Evolutionary conservation across 2,888 invertebrate species (phyloP).

Genomic region (Spicauda simplicius): DNA sequence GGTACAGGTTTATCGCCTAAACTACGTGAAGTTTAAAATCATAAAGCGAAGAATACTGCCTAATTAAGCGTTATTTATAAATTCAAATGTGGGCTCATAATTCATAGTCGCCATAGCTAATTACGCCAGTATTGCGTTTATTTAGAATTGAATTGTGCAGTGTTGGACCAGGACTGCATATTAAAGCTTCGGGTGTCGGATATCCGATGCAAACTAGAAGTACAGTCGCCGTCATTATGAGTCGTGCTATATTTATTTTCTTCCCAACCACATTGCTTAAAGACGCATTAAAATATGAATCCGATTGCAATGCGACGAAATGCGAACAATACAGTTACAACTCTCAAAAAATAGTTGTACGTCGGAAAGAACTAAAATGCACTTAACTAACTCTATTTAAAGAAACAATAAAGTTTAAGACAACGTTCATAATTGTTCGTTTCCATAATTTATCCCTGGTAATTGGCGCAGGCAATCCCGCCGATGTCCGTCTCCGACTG

Average conservation of each 20-base stretch:
- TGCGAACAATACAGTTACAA: not conserved
- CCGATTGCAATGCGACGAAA: not conserved
- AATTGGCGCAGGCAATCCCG: conserved; percentile 39
- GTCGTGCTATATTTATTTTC: not conserved
- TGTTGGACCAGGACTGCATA: conserved; percentile 63
- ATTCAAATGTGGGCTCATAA: conserved; percentile 63
- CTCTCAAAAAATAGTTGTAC: not conserved
- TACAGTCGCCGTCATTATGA: conserved; percentile 55
- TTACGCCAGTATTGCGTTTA: conserved; percentile 73
- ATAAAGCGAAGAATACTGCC: conserved; percentile 40
- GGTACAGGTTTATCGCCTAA: not conserved
- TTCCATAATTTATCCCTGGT: conserved; percentile 28
- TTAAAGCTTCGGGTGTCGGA: conserved; percentile 76
- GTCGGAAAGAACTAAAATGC: not conserved
- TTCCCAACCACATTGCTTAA: not conserved
- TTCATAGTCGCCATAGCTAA: conserved; percentile 78
- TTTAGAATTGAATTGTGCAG: conserved; percentile 77
- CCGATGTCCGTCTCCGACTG: conserved; percentile 59
- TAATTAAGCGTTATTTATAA: conserved; percentile 66
- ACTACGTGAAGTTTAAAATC: not conserved
- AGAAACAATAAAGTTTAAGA: conserved; percentile 16
- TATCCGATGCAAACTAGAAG: conserved; percentile 72
- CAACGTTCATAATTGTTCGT: conserved; percentile 18
- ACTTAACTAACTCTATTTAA: conserved; percentile 1
- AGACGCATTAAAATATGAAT: not conserved